phyloP scores from a whole-genome alignment of 2,113 vertebrate species.

The Protobothrops mucrosquamatus region DNA sequence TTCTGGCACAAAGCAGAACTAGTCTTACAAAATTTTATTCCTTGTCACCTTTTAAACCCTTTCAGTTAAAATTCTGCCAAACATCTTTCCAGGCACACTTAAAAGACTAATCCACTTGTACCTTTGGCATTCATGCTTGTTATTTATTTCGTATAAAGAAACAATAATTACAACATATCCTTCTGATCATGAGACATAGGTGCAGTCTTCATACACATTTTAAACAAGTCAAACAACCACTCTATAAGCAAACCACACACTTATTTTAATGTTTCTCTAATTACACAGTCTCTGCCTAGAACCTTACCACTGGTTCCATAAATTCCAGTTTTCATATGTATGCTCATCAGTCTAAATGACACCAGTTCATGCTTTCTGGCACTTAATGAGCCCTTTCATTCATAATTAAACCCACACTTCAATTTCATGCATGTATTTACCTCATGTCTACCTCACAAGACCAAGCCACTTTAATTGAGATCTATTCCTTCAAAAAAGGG shows the following conservation, averaged over 20 bases:
- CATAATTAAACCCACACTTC: neutral
- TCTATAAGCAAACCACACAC: neutral
- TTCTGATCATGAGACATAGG: neutral
- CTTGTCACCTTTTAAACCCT: neutral
- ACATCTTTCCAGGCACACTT: neutral
- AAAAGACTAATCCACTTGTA: neutral
- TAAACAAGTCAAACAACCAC: neutral
- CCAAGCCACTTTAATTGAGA: neutral
- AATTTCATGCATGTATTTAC: neutral
- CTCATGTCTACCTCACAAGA: neutral
- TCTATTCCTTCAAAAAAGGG: neutral
- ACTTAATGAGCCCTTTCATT: neutral
- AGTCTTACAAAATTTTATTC: neutral
- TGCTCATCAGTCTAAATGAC: neutral
- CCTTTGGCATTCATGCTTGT: neutral
- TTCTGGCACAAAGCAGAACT: neutral
- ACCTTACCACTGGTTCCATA: neutral
- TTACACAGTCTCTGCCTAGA: neutral
- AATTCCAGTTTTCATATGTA: neutral
- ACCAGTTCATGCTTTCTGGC: neutral
- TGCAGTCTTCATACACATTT: neutral
- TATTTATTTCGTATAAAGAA: neutral
- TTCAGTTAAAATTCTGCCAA: neutral
- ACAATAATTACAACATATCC: neutral
- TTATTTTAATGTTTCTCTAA: neutral